Base-by-base conservation (phyloP, 2,888 invertebrate genomes). In the Cotesia congregata region DNA sequence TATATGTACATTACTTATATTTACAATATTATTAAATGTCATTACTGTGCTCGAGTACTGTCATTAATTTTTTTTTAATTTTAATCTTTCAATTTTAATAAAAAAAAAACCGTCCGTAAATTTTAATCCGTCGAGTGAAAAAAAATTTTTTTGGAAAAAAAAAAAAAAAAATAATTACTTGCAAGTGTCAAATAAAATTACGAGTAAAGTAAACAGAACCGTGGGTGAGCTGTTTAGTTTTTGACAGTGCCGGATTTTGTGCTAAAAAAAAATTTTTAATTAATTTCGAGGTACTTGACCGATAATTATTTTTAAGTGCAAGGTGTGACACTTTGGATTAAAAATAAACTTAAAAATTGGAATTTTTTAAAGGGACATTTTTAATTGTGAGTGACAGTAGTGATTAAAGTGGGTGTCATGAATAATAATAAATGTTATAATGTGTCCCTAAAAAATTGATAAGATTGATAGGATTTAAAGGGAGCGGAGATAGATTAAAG, bases 171-270 rank as follows among this genome's bases (percentile, higher is more conserved):
- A 59, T 0, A 59, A 59, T n/a, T 12, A 59, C 9, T 12, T n/a
- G 30, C 30, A 30, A 75, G 77, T 71, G 71, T 61, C 70, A 30
- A 62, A 62, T 12, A 59, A 59, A 59, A 59, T 59, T 12, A 59
- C 9, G n/a, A n/a, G 20, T 12, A 62, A 20, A 80, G 82, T 80
- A 80, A 81, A 80, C 74, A 80, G 78, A 81, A 79, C 79, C 79
- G 78, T 81, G 81, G 76, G 80, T 83, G 79, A 82, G 80, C 79
- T 82, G 81, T 79, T 30, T 30, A 30, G 30, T 30, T 30, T 30
- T 30, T 82, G 80, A 79, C 80, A 76, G 78, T 77, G 77, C 77
- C 77, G 74, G 80, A 73, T 79, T 78, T 73, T 39, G 65, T 50
- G 68, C 67, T 39, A 50, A 12, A 15, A 17, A 15, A 62, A 62